These are phyloP conservation scores for Lepus oiostolus DNA, from an alignment of 2,797 vertebrate genomes.

Conservation along the genomic window DNA sequence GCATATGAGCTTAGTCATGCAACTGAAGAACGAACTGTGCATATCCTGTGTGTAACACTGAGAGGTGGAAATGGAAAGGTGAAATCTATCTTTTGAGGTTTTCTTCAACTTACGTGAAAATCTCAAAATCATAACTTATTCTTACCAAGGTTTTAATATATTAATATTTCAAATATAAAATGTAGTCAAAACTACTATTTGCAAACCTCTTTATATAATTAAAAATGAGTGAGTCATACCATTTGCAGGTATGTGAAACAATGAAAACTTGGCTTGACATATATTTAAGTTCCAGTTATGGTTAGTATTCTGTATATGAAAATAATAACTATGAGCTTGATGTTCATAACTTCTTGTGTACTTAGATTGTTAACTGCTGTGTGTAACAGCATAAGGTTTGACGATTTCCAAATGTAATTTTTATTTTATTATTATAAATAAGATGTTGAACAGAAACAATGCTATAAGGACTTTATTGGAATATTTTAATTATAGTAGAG, in stretches of 20 bases:
- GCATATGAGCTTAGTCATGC: not conserved
- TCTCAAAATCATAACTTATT: not conserved
- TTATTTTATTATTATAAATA: too few species aligned
- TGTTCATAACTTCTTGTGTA: too few species aligned
- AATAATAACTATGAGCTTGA: too few species aligned
- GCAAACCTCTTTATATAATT: not conserved
- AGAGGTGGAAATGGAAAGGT: not conserved
- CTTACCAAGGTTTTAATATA: not conserved
- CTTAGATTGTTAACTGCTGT: too few species aligned
- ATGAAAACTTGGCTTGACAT: not conserved
- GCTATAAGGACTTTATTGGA: too few species aligned
- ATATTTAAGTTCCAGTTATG: not conserved
- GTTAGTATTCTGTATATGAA: not conserved
- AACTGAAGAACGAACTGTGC: not conserved
- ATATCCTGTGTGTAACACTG: not conserved
- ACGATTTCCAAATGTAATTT: too few species aligned
- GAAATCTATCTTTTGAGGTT: not conserved
- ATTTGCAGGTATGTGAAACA: constrained; percentile 21
- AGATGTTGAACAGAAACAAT: too few species aligned
- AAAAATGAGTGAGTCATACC: not conserved
- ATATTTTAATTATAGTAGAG: too few species aligned
- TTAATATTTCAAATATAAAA: not conserved
- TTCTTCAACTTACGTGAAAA: not conserved
- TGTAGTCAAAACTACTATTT: not conserved
- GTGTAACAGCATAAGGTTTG: too few species aligned